A percentile compares a stretch with the other conserved stretches of the same genome.
Evolutionary conservation across 2,797 vertebrate species (phyloP).

Genomic region (Enteromius fasciolatus): DNA sequence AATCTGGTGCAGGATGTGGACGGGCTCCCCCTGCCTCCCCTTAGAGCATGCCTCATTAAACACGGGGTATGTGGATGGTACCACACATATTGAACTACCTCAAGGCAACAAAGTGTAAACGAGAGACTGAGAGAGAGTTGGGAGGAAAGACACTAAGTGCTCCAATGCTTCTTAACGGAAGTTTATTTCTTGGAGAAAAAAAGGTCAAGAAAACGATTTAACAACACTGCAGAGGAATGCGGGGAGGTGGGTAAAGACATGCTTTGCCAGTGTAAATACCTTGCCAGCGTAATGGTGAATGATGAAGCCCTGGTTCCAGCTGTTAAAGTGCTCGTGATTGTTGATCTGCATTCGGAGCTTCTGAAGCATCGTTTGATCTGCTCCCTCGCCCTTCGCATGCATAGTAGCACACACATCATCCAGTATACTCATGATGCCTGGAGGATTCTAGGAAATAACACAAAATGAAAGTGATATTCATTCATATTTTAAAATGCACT

Average conservation of each 20-base stretch:
- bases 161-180: background rate
- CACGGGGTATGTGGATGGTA: slow-evolving; percentile 63
- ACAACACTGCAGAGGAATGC: background rate
- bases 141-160: background rate
- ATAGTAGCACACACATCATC: slow-evolving; percentile 98
- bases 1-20: slow-evolving; percentile 58
- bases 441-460: slow-evolving; percentile 83
- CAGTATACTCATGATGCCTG: slow-evolving; percentile 95
- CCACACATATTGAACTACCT: slow-evolving; percentile 61
- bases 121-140: background rate
- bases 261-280: slow-evolving; percentile 72
- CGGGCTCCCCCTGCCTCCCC: slow-evolving; percentile 54
- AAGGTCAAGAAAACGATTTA: slow-evolving; percentile 16
- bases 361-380: slow-evolving; percentile 96
- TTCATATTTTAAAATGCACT: background rate
- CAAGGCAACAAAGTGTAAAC: slow-evolving; percentile 22
- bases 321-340: slow-evolving; percentile 98
- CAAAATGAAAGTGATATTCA: background rate
- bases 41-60: slow-evolving; percentile 72
- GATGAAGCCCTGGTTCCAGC: slow-evolving; percentile 99
- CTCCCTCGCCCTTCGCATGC: slow-evolving; percentile 96
- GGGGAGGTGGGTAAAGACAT: background rate
- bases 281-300: slow-evolving; percentile 98
- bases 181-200: background rate
- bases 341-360: slow-evolving; percentile 94